phyloP scores from a whole-genome alignment of 2,113 vertebrate genomes.

The Bathybates hornii region DNA sequence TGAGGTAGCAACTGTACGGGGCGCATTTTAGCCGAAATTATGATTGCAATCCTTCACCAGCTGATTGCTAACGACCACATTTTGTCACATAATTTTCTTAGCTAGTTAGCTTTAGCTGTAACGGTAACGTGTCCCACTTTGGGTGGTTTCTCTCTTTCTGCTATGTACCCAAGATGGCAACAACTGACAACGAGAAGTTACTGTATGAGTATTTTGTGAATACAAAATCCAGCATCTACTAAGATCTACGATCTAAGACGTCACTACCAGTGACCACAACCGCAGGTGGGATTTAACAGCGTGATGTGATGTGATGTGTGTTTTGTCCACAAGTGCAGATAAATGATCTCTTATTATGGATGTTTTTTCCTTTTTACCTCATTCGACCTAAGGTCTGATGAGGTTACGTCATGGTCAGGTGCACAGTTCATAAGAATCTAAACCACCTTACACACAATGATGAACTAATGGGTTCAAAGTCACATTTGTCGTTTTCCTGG shows the following conservation, averaged over 20 bases:
- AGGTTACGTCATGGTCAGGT: not conserved
- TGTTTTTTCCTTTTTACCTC: not conserved
- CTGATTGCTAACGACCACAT: not conserved
- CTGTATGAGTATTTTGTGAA: not conserved
- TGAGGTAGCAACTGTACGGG: not conserved
- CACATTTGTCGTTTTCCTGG: not conserved
- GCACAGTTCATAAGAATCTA: not conserved
- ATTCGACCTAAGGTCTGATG: not conserved
- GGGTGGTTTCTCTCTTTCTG: not conserved
- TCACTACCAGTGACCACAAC: not conserved
- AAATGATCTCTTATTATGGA: not conserved
- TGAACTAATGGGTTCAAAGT: not conserved
- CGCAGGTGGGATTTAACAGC: not conserved
- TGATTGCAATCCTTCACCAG: not conserved
- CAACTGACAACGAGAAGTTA: not conserved
- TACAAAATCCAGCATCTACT: not conserved
- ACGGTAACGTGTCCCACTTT: not conserved
- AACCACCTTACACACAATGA: not conserved
- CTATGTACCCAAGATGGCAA: not conserved
- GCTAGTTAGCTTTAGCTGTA: not conserved
- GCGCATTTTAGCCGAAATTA: rapidly evolving
- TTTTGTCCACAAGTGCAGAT: not conserved
- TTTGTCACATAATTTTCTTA: not conserved
- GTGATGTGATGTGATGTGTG: not conserved
- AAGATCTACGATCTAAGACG: not conserved